Conservation (phyloP, 2,113 vertebrate species). For the crab-eating macaque (Macaca fascicularis) region DNA sequence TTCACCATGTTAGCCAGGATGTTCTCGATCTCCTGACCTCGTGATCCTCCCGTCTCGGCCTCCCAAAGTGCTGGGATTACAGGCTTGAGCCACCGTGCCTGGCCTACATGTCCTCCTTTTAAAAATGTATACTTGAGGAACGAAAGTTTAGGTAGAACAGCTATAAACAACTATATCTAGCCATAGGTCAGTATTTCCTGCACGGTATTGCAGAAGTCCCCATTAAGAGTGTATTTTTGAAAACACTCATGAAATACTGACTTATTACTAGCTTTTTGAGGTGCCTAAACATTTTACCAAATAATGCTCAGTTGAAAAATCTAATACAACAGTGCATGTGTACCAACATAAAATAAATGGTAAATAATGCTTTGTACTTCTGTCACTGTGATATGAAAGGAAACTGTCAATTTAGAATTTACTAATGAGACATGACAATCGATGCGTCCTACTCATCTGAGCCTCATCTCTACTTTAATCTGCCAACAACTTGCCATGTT, state of each 20-base stretch:
- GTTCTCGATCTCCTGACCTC: too few species aligned
- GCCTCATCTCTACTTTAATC: neutral
- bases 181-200: neutral
- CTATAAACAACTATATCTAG: neutral
- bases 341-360: neutral
- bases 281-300: neutral
- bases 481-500: neutral
- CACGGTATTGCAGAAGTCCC: neutral
- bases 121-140: neutral
- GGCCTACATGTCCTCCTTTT: neutral
- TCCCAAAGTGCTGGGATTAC: too few species aligned
- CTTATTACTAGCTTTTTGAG: neutral
- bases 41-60: too few species aligned
- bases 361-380: neutral
- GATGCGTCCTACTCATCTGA: neutral
- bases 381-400: neutral
- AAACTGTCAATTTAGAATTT: neutral
- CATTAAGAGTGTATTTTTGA: neutral
- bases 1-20: too few species aligned
- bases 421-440: conserved; percentile 35
- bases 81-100: too few species aligned
- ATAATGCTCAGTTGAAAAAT: conserved; percentile 15
- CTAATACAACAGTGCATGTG: neutral
- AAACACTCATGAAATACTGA: neutral
- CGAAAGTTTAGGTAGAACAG: neutral